phyloP scores from a whole-genome alignment of 2,113 vertebrate species.

The Rhizomys pruinosus region DNA sequence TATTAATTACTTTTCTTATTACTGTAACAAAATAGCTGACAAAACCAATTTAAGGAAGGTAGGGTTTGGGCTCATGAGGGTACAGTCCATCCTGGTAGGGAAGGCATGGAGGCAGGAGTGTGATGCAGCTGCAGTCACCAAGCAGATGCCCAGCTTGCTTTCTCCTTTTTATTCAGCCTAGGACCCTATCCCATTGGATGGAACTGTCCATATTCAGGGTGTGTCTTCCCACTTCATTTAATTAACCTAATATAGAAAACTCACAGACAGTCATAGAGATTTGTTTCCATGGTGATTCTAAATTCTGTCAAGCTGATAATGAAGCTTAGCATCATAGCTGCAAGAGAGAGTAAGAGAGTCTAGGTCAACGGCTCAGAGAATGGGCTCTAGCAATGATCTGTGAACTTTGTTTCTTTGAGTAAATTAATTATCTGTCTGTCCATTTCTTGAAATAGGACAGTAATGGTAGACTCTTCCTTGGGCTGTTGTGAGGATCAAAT shows the following conservation, averaged over 20 bases:
- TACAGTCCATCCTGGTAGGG: not conserved
- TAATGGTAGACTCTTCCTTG: not conserved
- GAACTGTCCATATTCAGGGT: not conserved
- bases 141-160: not conserved
- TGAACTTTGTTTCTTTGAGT: not conserved
- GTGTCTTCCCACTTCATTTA: not conserved
- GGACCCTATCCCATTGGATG: not conserved
- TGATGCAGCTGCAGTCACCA: not conserved
- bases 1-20: not conserved
- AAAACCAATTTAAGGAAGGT: not conserved
- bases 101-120: not conserved
- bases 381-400: not conserved
- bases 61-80: not conserved
- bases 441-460: not conserved
- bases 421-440: not conserved
- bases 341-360: not conserved
- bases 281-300: not conserved
- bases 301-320: not conserved
- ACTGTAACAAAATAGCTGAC: not conserved
- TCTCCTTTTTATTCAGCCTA: not conserved
- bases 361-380: not conserved
- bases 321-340: not conserved
- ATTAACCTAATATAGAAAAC: not conserved
- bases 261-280: not conserved
- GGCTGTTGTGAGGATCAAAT: not conserved